Conservation (phyloP, 2,113 vertebrate species). For the Lampris megalopsis region DNA sequence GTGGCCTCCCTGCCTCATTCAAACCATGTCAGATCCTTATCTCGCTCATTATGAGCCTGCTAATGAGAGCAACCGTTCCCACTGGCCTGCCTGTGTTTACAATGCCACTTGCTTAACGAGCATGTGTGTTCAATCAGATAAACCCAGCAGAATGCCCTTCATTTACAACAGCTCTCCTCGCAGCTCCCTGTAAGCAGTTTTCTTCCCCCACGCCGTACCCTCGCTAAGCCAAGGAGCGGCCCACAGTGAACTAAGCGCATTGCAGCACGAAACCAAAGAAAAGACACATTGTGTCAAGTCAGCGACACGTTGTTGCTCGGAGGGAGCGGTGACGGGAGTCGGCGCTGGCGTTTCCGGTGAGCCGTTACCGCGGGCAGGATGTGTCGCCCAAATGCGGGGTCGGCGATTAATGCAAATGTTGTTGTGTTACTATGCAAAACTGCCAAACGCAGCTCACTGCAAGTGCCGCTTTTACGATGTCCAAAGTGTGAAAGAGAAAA, state of each 20-base stretch:
- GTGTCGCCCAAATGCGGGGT: not conserved
- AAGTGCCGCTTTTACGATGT: not conserved
- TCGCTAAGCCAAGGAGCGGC: constrained; percentile 21
- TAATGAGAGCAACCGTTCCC: constrained; percentile 63
- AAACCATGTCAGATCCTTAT: constrained; percentile 67
- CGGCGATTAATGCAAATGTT: not conserved
- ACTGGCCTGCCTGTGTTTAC: constrained; percentile 56
- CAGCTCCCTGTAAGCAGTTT: constrained; percentile 47
- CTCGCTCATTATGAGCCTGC: constrained; percentile 57
- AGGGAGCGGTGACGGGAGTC: not conserved
- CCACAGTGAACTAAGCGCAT: constrained; percentile 33
- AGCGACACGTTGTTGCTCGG: constrained; percentile 16
- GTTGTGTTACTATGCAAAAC: not conserved
- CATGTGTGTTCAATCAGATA: constrained; percentile 76
- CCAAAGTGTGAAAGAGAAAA: not conserved
- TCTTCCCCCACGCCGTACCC: constrained; percentile 11
- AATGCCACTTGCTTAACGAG: constrained; percentile 66
- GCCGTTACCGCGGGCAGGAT: not conserved
- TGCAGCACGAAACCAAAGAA: constrained; percentile 42
- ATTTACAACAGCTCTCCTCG: constrained; percentile 54
- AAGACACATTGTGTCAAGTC: constrained; percentile 44
- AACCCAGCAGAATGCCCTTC: constrained; percentile 64
- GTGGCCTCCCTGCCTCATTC: constrained; percentile 32
- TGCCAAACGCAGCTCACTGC: not conserved
- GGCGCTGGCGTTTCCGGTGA: not conserved